Evolutionary conservation across 92 coral and sea anemone species (phyloP).

Genomic region (Galaxea fascicularis): DNA sequence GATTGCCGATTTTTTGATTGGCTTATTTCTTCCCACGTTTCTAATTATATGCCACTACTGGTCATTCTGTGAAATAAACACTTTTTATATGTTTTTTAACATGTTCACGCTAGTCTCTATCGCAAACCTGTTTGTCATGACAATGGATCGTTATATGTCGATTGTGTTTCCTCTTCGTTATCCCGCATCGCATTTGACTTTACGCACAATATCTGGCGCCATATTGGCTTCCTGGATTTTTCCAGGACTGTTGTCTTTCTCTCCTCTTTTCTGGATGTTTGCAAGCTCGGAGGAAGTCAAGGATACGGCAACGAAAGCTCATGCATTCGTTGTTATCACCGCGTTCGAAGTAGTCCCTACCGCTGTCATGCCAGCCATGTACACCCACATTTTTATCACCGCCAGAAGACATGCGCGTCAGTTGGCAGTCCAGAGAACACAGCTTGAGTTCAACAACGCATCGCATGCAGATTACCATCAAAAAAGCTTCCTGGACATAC

Average conservation of each 20-base stretch:
- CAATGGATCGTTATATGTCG: conserved; percentile 28
- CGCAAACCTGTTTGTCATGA: conserved; percentile 41
- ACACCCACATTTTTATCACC: conserved; percentile 53
- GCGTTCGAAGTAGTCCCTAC: conserved; percentile 62
- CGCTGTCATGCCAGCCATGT: conserved; percentile 51
- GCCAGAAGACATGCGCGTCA: conserved; percentile 64
- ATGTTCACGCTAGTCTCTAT: conserved; percentile 32
- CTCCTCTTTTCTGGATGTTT: conserved; percentile 35
- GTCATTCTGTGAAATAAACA: conserved; percentile 29
- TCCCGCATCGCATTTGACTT: conserved; percentile 18
- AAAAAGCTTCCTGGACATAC: not conserved
- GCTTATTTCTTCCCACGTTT: conserved; percentile 38
- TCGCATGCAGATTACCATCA: not conserved
- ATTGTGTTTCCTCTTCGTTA: conserved; percentile 34
- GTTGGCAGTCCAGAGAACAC: conserved; percentile 44
- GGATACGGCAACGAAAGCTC: conserved; percentile 23
- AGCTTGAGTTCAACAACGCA: conserved; percentile 52
- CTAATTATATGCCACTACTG: conserved; percentile 27
- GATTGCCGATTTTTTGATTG: conserved; percentile 58
- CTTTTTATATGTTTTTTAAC: conserved; percentile 33
- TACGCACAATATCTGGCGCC: not conserved
- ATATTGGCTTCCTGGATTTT: conserved; percentile 46
- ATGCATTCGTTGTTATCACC: conserved; percentile 32
- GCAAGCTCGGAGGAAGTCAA: conserved; percentile 13
- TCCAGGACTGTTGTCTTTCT: conserved; percentile 20